Evolutionary conservation across 1,140 invertebrate species (phyloP), one percentile per base, ranked within the genome.

Genomic region (Cardiocondyla obscurior): DNA sequence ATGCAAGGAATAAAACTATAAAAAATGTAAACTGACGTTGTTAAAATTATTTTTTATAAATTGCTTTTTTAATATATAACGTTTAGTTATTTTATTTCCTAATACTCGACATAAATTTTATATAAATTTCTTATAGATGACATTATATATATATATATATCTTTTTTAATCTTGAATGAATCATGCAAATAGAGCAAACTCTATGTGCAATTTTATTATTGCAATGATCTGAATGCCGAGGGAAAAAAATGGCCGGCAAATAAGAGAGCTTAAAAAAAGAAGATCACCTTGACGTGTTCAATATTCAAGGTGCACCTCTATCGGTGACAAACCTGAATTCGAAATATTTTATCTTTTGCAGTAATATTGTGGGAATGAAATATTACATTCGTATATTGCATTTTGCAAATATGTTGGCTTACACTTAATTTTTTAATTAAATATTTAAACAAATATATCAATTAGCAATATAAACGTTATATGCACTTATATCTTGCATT

Each of bases 241-340:
- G 49, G 14, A 10, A 46, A 74, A 74, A 76, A 76, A 33, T 76
- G 16, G 14, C 1, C 16, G 14, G 46, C n/a, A 46, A 74, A 30
- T 28, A 64, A 46, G 8, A 72, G 4, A 46, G 12, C 7, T 33
- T 12, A 33, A 64, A 76, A n/a, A 46, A 64, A 76, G 39, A 64
- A 8, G 72, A 76, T 76, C 25, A 3, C 53, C 57, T 76, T 76
- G 72, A 64, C n/a, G 12, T 44, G 28, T 44, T 1, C 10, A 60
- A 19, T 16, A 14, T 16, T 44, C 8, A 46, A 3, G 6, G 0
- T 12, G 3, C 36, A 28, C 0, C 10, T 60, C 4, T 33, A 16
- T 44, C n/a, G 44, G 19, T 58, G 0, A 3, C 2, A 36, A 62
- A 19, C 19, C 16, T 60, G 25, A 5, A 60, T 60, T 30, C 57